Evolutionary conservation across 2,888 invertebrate species (phyloP).

Genomic region (Pecten maximus): DNA sequence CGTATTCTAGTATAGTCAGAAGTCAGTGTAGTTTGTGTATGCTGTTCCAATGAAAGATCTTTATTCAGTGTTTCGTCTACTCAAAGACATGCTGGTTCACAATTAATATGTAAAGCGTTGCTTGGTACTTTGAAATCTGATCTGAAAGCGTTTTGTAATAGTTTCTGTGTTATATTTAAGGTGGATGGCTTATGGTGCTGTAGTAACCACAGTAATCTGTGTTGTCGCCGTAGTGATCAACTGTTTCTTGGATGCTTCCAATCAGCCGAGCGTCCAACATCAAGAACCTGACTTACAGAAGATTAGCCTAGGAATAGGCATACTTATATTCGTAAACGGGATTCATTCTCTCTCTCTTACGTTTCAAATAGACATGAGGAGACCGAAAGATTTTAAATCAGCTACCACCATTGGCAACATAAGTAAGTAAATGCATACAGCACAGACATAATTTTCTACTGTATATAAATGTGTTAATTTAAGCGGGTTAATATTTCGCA

Average conservation of each 20-base stretch:
- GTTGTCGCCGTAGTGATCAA: conserved; percentile 87
- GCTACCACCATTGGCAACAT: conserved; percentile 89
- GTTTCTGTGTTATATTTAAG: conserved; percentile 81
- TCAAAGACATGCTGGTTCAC: too few relatives aligned
- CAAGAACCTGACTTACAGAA: conserved; percentile 83
- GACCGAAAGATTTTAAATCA: conserved; percentile 88
- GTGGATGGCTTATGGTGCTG: conserved; percentile 87
- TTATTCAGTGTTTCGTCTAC: too few relatives aligned
- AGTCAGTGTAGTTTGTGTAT: too few relatives aligned
- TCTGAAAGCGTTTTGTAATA: too few relatives aligned
- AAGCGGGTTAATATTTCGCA: too few relatives aligned
- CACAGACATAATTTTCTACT: background rate
- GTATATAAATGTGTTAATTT: background rate
- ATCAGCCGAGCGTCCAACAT: conserved; percentile 71
- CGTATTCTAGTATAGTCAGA: too few relatives aligned
- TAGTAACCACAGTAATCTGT: conserved; percentile 86
- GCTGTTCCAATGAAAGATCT: too few relatives aligned
- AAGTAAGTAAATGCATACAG: conserved; percentile 83
- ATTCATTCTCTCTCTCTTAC: conserved; percentile 91
- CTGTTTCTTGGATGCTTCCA: conserved; percentile 85
- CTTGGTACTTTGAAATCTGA: too few relatives aligned
- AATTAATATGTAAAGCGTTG: too few relatives aligned
- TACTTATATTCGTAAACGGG: conserved; percentile 88
- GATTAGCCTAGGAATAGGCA: conserved; percentile 88
- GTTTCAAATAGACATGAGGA: conserved; percentile 95